Percentiles rank a stretch among this genome's conserved stretches.
phyloP scores from a whole-genome alignment of 1,140 invertebrate genomes.

The Danaus plexippus region DNA sequence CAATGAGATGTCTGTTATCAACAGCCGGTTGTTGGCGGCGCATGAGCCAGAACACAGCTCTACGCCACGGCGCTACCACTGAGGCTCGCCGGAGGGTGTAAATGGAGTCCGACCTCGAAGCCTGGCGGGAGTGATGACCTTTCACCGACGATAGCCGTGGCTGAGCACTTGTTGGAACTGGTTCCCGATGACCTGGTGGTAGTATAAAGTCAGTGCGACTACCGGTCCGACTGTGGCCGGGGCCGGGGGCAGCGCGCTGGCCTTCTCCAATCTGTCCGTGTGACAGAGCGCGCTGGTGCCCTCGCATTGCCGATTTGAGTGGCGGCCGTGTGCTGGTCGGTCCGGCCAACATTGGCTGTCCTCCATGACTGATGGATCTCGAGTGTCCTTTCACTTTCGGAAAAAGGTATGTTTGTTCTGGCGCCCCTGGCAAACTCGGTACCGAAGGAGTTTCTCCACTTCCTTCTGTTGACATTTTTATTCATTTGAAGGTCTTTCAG shows the following conservation, averaged over 20 bases:
- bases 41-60: slow-evolving; percentile 75
- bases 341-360: slow-evolving; percentile 71
- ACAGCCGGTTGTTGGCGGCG: slow-evolving; percentile 75
- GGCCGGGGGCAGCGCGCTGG: slow-evolving; percentile 56
- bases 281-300: slow-evolving; percentile 87
- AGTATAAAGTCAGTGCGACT: slow-evolving; percentile 91
- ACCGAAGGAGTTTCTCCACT: slow-evolving; percentile 69
- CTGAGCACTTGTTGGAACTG: slow-evolving; percentile 59
- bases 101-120: slow-evolving; percentile 86
- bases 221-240: slow-evolving; percentile 83
- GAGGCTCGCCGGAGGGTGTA: slow-evolving; percentile 86
- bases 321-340: slow-evolving; percentile 61
- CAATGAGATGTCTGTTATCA: slow-evolving; percentile 78
- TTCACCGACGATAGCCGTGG: slow-evolving; percentile 71
- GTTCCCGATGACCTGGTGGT: slow-evolving; percentile 82
- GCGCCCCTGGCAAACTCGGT: slow-evolving; percentile 66
- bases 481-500: slow-evolving; percentile 58
- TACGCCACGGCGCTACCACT: slow-evolving; percentile 78
- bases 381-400: slow-evolving; percentile 76
- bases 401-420: slow-evolving; percentile 75
- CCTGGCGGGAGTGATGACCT: slow-evolving; percentile 77
- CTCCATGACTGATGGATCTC: slow-evolving; percentile 86
- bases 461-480: slow-evolving; percentile 73
- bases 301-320: slow-evolving; percentile 78
- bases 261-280: slow-evolving; percentile 85